Conservation (phyloP, 2,797 vertebrate species). For the Synaphobranchus kaupii region DNA sequence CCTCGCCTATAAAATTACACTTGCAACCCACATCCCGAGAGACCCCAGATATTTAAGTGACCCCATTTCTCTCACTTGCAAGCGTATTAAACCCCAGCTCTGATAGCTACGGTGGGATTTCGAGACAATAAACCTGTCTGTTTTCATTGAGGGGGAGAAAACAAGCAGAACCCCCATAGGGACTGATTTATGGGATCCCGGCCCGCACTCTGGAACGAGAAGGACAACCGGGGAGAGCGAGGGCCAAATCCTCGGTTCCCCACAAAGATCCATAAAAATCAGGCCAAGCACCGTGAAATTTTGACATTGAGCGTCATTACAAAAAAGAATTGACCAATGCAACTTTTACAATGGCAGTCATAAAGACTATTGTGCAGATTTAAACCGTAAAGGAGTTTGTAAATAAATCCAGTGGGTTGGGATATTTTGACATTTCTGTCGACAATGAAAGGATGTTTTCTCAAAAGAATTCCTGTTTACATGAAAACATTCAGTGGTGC, state of each 20-base stretch:
- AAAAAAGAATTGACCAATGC: not conserved
- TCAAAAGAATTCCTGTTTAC: not conserved
- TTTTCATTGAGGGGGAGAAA: conserved; percentile 38
- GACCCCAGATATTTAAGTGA: conserved; percentile 9
- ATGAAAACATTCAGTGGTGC: not conserved
- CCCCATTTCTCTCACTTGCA: conserved; percentile 3
- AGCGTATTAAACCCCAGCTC: conserved; percentile 29
- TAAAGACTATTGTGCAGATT: not conserved
- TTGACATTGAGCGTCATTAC: not conserved
- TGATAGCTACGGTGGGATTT: conserved; percentile 37
- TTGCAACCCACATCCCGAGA: conserved; percentile 40
- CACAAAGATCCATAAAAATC: not conserved
- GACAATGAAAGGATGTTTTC: not conserved
- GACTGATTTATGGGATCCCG: conserved; percentile 20
- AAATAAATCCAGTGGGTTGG: not conserved
- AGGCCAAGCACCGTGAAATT: not conserved
- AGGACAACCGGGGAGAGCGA: not conserved
- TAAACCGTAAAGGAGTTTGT: not conserved
- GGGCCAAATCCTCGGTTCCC: not conserved
- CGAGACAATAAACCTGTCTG: conserved; percentile 42
- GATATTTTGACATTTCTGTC: not conserved
- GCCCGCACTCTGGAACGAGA: conserved; percentile 17
- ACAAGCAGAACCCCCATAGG: not conserved
- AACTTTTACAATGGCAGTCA: not conserved
- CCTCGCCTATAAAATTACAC: conserved; percentile 39